Evolutionary conservation across 2,113 vertebrate species (phyloP).

Genomic region (Mystacornis crossleyi): DNA sequence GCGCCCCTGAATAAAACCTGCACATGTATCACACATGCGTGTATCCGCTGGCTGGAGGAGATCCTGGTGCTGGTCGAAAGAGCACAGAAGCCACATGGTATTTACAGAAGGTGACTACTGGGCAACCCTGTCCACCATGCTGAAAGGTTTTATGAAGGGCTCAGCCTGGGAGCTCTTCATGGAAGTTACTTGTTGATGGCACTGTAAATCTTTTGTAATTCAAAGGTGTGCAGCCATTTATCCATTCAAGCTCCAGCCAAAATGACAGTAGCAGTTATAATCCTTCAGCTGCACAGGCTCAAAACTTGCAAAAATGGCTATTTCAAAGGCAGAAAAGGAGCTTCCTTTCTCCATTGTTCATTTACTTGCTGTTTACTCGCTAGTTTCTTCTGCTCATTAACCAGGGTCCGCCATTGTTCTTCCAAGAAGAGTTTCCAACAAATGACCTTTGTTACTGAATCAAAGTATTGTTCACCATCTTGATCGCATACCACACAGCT

Average conservation of each 20-base stretch:
- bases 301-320: neutral
- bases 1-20: neutral
- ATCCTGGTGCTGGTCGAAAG: neutral
- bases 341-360: neutral
- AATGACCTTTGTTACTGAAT: neutral
- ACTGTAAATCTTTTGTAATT: neutral
- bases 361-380: neutral
- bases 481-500: neutral
- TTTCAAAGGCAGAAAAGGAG: neutral
- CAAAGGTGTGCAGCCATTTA: neutral
- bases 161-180: neutral
- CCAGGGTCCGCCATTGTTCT: neutral
- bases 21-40: rapidly evolving
- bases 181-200: neutral
- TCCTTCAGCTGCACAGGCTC: neutral
- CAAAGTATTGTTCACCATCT: neutral
- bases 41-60: neutral
- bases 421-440: neutral
- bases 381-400: neutral
- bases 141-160: neutral
- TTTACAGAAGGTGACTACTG: neutral
- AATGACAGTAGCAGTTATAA: neutral
- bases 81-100: neutral
- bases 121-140: neutral
- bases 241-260: neutral